phyloP scores from a whole-genome alignment of 64 coral and sea anemone species.

The Pocillopora verrucosa region DNA sequence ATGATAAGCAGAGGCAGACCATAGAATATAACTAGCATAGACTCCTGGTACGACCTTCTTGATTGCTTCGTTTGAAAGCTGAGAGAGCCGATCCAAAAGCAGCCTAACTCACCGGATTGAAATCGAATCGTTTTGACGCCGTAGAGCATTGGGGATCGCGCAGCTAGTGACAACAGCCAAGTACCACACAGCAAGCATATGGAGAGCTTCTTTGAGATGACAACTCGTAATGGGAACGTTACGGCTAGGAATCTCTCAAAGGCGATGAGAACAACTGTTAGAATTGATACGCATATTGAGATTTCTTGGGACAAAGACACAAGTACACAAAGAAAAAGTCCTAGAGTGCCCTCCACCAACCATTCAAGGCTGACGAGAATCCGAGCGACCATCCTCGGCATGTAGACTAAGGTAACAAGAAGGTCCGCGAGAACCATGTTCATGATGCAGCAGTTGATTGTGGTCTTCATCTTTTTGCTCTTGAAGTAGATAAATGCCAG shows the following conservation, averaged over 20 bases:
- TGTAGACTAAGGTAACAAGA: not conserved
- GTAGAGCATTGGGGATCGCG: slow-evolving; percentile 18
- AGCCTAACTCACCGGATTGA: not conserved
- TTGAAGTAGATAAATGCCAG: slow-evolving; percentile 9
- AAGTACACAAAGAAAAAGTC: not conserved
- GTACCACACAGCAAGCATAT: not conserved
- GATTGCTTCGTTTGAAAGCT: not conserved
- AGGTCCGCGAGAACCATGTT: slow-evolving; percentile 26
- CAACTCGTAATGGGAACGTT: not conserved
- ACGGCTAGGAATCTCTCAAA: slow-evolving; percentile 10
- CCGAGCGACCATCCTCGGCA: slow-evolving; percentile 3
- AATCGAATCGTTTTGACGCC: not conserved
- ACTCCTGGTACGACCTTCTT: not conserved
- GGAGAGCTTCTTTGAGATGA: slow-evolving; percentile 5
- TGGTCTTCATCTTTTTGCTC: slow-evolving; percentile 12
- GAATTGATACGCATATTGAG: slow-evolving; percentile 4
- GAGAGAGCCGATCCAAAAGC: not conserved
- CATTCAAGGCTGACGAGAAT: slow-evolving; percentile 4
- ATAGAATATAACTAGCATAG: slow-evolving; percentile 1
- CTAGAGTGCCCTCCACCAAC: not conserved
- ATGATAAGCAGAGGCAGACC: not conserved
- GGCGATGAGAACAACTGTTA: slow-evolving; percentile 8
- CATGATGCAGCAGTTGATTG: slow-evolving; percentile 5
- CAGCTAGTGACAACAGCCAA: not conserved
- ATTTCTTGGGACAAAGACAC: slow-evolving; percentile 23